Conservation (phyloP, 2,113 vertebrate species). For the Etia nguti region DNA sequence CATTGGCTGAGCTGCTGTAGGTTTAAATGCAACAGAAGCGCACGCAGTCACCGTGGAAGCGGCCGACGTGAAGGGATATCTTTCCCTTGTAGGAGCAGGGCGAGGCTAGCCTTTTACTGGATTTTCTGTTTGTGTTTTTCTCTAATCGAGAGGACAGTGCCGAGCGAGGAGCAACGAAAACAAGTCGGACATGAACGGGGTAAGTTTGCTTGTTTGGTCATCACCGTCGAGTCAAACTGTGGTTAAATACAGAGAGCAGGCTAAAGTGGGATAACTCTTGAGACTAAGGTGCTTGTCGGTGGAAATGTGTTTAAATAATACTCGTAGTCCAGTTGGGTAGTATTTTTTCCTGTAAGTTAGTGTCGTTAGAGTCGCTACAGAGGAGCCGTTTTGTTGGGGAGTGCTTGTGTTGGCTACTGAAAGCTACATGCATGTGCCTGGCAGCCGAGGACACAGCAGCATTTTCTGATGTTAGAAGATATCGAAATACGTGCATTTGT, state of each 20-base stretch:
- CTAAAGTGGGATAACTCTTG: background rate
- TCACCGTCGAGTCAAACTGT: background rate
- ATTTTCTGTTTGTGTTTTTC: background rate
- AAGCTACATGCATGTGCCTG: background rate
- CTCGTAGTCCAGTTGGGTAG: fast-evolving
- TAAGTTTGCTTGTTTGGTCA: slow-evolving; percentile 55
- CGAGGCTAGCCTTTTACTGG: background rate
- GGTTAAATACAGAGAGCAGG: background rate
- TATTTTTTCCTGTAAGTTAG: background rate
- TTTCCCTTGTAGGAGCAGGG: background rate
- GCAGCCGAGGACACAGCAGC: background rate
- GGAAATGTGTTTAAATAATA: background rate
- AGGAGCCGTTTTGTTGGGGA: background rate
- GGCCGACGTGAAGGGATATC: background rate
- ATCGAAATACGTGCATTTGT: background rate
- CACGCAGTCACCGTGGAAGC: background rate
- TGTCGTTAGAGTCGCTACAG: background rate
- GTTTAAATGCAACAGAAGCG: slow-evolving; percentile 12
- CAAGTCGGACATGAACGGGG: slow-evolving; percentile 82
- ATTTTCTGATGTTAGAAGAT: background rate
- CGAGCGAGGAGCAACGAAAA: slow-evolving; percentile 46
- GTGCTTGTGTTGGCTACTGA: slow-evolving; percentile 32
- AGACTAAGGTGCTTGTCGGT: background rate
- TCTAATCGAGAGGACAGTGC: background rate
- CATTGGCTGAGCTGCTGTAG: slow-evolving; percentile 41